Evolutionary conservation across 2,113 vertebrate genomes (phyloP).

Genomic region (Nerophis lumbriciformis): DNA sequence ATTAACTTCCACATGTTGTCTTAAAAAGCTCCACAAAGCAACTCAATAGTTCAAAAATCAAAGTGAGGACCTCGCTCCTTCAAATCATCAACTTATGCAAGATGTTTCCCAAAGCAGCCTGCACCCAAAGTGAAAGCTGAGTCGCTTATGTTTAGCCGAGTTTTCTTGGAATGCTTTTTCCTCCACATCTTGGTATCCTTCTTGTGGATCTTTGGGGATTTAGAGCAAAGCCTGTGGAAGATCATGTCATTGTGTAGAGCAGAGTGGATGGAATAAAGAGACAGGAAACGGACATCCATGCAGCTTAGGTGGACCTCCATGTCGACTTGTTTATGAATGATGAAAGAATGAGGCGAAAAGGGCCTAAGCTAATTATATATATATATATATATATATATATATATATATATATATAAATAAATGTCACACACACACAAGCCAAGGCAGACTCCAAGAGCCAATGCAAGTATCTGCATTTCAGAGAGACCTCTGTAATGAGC

Average conservation of each 20-base stretch:
- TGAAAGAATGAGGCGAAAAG: conserved; percentile 23
- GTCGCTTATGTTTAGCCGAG: conserved; percentile 43
- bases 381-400: too few species aligned
- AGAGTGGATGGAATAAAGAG: conserved; percentile 38
- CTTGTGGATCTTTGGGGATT: conserved; percentile 56
- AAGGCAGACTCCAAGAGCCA: conserved; percentile 18
- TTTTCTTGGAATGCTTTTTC: conserved; percentile 45
- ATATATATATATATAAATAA: too few species aligned
- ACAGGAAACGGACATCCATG: conserved; percentile 43
- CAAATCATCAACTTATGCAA: conserved; percentile 1
- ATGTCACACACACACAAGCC: not conserved
- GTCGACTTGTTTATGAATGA: conserved; percentile 34
- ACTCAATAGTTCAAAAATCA: not conserved
- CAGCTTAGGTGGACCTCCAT: conserved; percentile 22
- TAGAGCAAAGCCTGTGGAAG: conserved; percentile 47
- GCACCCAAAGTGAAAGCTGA: not conserved
- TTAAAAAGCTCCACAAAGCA: conserved; percentile 1
- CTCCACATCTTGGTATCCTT: conserved; percentile 48
- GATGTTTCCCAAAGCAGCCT: not conserved
- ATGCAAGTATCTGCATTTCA: conserved; percentile 52
- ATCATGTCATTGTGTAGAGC: conserved; percentile 50
- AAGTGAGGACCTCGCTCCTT: not conserved
- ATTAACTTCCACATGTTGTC: not conserved
- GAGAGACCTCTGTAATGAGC: conserved; percentile 51
- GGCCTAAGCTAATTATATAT: not conserved